A percentile compares a stretch with the other conserved stretches of the same genome.
Conservation (phyloP, 1,140 invertebrate species). For the Sesamia nonagrioides region DNA sequence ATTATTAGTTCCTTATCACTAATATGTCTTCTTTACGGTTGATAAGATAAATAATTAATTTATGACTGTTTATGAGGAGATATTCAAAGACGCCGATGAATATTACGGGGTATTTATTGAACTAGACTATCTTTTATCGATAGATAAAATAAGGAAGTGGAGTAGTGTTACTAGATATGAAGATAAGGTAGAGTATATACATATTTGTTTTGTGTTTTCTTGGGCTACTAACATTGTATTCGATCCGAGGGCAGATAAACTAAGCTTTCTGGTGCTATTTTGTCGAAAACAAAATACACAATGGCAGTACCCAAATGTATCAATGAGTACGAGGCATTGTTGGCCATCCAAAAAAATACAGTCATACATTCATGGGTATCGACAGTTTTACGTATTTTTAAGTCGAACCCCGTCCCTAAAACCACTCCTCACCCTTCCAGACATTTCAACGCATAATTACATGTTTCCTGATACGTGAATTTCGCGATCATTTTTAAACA, state of each 20-base stretch:
- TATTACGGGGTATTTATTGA: not conserved
- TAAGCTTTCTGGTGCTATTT: too few species aligned
- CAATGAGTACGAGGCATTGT: too few species aligned
- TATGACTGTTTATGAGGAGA: not conserved
- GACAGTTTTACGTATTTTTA: not conserved
- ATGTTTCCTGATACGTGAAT: slow-evolving; percentile 81
- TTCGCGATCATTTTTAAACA: slow-evolving; percentile 83
- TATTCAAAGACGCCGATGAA: not conserved
- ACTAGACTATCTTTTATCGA: slow-evolving; percentile 26
- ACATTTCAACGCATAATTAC: slow-evolving; percentile 74
- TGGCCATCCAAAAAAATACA: too few species aligned
- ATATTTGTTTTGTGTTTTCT: slow-evolving; percentile 26
- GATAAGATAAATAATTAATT: slow-evolving; percentile 31
- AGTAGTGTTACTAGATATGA: slow-evolving; percentile 16
- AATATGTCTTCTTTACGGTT: not conserved
- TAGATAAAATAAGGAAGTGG: slow-evolving; percentile 40
- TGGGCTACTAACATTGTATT: slow-evolving; percentile 19
- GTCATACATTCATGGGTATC: not conserved
- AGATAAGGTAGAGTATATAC: not conserved
- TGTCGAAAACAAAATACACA: not conserved
- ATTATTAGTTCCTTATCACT: not conserved
- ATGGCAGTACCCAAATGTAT: too few species aligned
- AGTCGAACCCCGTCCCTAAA: not conserved
- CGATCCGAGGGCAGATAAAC: slow-evolving; percentile 10
- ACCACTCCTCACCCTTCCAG: slow-evolving; percentile 17